phyloP scores from a whole-genome alignment of 2,113 vertebrate species.

The Varanus komodoensis region DNA sequence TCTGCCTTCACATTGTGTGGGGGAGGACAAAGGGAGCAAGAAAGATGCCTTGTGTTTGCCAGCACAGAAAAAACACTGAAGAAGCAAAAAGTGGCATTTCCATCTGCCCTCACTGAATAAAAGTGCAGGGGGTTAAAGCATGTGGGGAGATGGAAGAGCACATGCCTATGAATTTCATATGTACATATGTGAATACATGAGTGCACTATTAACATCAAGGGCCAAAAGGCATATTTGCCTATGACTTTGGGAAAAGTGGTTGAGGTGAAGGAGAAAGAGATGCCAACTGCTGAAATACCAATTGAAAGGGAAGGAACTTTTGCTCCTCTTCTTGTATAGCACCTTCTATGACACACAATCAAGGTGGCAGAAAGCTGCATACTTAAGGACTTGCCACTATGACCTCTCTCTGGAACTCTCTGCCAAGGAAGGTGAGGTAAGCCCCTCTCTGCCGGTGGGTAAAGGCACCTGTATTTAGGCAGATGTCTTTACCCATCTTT shows the following conservation, averaged over 20 bases:
- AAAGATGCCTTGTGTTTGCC: background rate
- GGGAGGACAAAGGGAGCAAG: background rate
- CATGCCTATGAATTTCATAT: no score
- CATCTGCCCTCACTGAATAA: background rate
- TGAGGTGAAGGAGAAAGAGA: background rate
- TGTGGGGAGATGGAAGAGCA: background rate
- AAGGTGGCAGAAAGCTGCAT: background rate
- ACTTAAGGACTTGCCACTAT: background rate
- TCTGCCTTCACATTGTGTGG: background rate
- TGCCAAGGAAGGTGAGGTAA: no score
- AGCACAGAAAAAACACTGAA: background rate
- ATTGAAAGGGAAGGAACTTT: background rate
- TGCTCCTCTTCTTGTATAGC: background rate
- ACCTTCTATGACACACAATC: background rate
- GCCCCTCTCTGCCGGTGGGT: no score
- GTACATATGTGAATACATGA: background rate
- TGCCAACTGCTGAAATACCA: background rate
- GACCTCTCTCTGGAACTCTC: no score
- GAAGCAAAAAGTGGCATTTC: background rate
- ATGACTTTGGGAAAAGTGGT: background rate
- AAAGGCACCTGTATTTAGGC: no score
- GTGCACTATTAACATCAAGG: background rate
- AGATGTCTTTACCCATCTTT: no score
- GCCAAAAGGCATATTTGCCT: background rate
- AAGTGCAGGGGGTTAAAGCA: background rate